A percentile compares a stretch with the other conserved stretches of the same genome.
Evolutionary conservation across 92 coral and sea anemone species (phyloP).

Genomic region (Plumapathes pennacea): DNA sequence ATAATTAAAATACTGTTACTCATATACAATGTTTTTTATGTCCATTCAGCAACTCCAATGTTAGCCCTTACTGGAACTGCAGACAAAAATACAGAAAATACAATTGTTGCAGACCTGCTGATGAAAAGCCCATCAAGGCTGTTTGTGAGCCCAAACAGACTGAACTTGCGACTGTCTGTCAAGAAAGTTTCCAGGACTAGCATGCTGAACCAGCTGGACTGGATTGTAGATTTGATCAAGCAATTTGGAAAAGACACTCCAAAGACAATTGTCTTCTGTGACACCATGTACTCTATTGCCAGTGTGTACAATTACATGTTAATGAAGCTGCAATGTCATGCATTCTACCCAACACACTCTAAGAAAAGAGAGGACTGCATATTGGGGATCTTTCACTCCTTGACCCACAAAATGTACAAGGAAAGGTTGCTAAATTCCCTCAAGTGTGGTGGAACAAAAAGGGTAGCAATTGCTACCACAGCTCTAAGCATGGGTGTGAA

Average conservation of each 20-base stretch:
- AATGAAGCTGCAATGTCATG: constrained; percentile 28
- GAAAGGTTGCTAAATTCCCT: constrained; percentile 21
- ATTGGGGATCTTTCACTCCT: constrained; percentile 36
- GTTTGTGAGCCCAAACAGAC: constrained; percentile 41
- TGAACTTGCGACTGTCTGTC: constrained; percentile 19
- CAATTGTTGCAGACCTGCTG: constrained; percentile 9
- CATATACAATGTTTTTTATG: no score
- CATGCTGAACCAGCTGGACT: constrained; percentile 23
- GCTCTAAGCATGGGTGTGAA: constrained; percentile 63
- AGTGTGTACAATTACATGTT: constrained; percentile 36
- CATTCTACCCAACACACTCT: constrained; percentile 19
- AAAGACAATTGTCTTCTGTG: constrained; percentile 45
- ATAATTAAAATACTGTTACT: no score
- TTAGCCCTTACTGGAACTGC: constrained; percentile 58
- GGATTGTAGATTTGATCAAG: constrained; percentile 29
- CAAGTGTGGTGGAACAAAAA: constrained; percentile 37
- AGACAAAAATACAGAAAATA: constrained; percentile 25
- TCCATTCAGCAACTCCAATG: constrained; percentile 29
- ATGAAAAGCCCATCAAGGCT: constrained; percentile 17
- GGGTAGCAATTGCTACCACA: constrained; percentile 37
- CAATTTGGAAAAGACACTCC: constrained; percentile 1
- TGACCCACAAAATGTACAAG: constrained; percentile 29
- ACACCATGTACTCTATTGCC: constrained; percentile 43
- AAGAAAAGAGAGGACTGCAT: constrained; percentile 27
- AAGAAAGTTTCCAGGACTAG: neutral